Evolutionary conservation across 2,113 vertebrate genomes (phyloP).

Genomic region (Malurus cyaneus): DNA sequence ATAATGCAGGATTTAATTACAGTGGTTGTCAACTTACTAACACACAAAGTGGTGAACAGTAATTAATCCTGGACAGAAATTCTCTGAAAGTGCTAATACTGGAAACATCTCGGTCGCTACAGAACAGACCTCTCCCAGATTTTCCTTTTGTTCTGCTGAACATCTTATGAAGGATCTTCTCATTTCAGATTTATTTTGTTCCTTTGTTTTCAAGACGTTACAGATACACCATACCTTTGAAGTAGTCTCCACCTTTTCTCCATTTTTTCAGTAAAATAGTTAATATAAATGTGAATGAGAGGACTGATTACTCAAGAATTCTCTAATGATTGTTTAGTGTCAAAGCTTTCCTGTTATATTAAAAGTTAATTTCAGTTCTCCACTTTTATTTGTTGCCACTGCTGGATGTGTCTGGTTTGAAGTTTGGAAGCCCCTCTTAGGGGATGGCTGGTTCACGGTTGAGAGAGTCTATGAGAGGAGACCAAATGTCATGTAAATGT

Average conservation of each 20-base stretch:
- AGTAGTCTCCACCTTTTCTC: not conserved
- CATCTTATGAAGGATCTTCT: not conserved
- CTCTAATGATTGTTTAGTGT: not conserved
- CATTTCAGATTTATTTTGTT: not conserved
- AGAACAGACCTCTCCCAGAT: fast-evolving
- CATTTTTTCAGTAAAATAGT: not conserved
- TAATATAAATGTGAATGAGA: not conserved
- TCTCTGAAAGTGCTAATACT: not conserved
- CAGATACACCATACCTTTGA: not conserved
- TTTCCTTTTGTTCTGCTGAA: not conserved
- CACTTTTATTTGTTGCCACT: not conserved
- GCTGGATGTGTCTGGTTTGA: not conserved
- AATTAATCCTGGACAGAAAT: not conserved
- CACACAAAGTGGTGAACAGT: not conserved
- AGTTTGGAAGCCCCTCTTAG: not conserved
- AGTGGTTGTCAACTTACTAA: not conserved
- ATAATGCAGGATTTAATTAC: not conserved
- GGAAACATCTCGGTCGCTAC: not conserved
- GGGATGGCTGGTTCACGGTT: not conserved
- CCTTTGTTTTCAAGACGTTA: not conserved
- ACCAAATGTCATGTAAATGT: not conserved
- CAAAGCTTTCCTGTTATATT: not conserved
- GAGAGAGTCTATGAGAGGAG: not conserved
- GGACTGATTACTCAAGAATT: not conserved
- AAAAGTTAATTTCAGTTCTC: not conserved